Evolutionary conservation across 2,113 vertebrate genomes (phyloP), one percentile per base, ranked within the genome.

Genomic region (Gasterosteus nipponicus): DNA sequence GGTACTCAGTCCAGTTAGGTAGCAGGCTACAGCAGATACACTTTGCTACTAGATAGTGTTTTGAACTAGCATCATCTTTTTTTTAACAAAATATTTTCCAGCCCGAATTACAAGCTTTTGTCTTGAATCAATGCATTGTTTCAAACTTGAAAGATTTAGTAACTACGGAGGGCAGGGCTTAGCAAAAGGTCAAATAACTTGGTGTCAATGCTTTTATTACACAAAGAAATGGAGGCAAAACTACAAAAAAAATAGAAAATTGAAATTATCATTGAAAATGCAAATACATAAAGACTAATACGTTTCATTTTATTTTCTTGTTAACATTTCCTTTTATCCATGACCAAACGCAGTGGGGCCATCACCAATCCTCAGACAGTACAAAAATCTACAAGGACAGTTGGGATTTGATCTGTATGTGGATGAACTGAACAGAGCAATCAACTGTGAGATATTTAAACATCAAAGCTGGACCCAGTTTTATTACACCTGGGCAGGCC

Each of bases 401-500:
- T 22, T 96, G 94, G 95, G 91, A 95, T 38, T 95, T 95, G 41
- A 77, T 38, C 79, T 86, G 3, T 95, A 95, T 71, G 69, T 96
- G 83, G 33, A 87, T 22, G 75, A 87, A 33, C 81, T 95, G 59
- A 90, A 86, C 67, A 16, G 88, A 29, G 82, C 95, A 61, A 79
- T 93, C 71, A 69, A 54, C 64, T 85, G 87, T 67, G 89, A 94
- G 73, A 94, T 95, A 83, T 96, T 96, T 79, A 86, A 42, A 72
- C 85, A 93, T 69, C 59, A 76, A 8, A 84, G 83, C 77, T 96
- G 95, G 95, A 93, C 94, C 76, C 89, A 82, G 78, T 93, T 93
- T 72, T 96, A 96, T 83, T 96, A 94, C 87, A 87, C 70, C 2
- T 96, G 95, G 95, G 95, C 95, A 58, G 94, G 93, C 47, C 95